Evolutionary conservation across 1,140 invertebrate genomes (phyloP).

Genomic region (Aporrectodea caliginosa): DNA sequence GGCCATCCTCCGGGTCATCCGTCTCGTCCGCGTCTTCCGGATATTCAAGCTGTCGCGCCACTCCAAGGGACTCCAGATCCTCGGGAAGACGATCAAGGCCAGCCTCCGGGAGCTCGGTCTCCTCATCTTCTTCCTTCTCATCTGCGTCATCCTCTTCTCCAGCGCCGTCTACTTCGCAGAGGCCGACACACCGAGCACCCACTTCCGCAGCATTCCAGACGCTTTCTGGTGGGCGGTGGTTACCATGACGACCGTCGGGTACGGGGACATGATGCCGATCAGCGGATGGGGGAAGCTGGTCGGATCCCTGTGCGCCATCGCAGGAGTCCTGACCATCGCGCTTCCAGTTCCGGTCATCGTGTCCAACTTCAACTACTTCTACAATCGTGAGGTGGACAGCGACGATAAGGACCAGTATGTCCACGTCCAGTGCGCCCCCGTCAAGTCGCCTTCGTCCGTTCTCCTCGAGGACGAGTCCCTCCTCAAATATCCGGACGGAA

Average conservation of each 20-base stretch:
- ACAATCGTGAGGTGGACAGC: conserved; percentile 68
- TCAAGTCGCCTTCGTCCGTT: too few relatives aligned
- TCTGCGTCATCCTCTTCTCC: too few relatives aligned
- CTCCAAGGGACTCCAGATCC: too few relatives aligned
- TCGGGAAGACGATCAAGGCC: conserved; percentile 90
- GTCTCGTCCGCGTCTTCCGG: conserved; percentile 55
- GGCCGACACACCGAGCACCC: conserved; percentile 88
- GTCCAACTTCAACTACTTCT: conserved; percentile 99
- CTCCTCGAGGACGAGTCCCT: too few relatives aligned
- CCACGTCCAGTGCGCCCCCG: too few relatives aligned
- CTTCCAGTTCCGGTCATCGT: conserved; percentile 96
- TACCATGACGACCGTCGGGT: conserved; percentile 96
- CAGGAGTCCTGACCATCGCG: conserved; percentile 70
- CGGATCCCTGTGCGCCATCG: too few relatives aligned
- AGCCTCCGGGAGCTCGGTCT: conserved; percentile 99
- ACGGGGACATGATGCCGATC: conserved; percentile 94
- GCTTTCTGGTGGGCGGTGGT: conserved; percentile 69
- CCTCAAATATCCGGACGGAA: too few relatives aligned
- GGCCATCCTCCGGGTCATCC: conserved; percentile 56
- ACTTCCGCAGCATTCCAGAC: conserved; percentile 91
- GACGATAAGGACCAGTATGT: conserved; percentile 13
- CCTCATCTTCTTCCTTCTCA: too few relatives aligned
- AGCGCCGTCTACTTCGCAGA: conserved; percentile 97
- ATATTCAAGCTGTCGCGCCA: too few relatives aligned
- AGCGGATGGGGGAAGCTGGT: conserved; percentile 99